Percentiles rank a stretch among this genome's conserved stretches.
phyloP scores from a whole-genome alignment of 2,113 vertebrate species.

The Coturnix japonica region DNA sequence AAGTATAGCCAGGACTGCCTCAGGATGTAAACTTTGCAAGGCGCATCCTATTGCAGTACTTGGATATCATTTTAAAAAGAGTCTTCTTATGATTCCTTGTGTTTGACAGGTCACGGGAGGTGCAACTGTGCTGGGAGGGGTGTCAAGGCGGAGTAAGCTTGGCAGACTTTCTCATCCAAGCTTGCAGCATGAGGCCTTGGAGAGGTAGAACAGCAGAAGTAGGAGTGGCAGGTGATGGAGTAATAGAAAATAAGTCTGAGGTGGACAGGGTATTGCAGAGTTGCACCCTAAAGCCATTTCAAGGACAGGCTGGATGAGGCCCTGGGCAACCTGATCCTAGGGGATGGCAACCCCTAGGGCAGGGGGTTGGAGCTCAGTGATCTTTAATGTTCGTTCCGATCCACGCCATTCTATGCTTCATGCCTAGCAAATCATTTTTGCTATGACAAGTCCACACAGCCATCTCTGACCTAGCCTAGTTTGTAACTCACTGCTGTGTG shows the following conservation, averaged over 20 bases:
- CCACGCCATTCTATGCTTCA: too few species aligned
- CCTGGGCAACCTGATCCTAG: too few species aligned
- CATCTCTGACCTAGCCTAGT: neutral
- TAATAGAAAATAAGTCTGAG: neutral
- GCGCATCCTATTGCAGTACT: neutral
- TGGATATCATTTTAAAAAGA: neutral
- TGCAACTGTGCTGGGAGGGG: neutral
- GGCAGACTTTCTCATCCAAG: neutral
- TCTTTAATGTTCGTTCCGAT: too few species aligned
- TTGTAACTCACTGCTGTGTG: neutral
- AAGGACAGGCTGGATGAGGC: too few species aligned
- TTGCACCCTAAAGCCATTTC: neutral
- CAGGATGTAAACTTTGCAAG: rapidly evolving
- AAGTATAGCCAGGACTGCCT: neutral
- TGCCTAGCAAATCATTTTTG: neutral
- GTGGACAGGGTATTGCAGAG: neutral
- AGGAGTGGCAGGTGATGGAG: rapidly evolving
- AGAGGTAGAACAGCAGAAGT: neutral
- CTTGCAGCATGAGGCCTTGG: neutral
- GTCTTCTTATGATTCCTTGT: rapidly evolving
- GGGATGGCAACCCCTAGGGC: too few species aligned
- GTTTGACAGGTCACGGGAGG: neutral
- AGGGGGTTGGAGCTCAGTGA: too few species aligned
- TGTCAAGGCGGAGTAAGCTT: neutral
- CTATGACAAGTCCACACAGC: neutral